Evolutionary conservation across 2,797 vertebrate genomes (phyloP).

Genomic region (Onychomys torridus): DNA sequence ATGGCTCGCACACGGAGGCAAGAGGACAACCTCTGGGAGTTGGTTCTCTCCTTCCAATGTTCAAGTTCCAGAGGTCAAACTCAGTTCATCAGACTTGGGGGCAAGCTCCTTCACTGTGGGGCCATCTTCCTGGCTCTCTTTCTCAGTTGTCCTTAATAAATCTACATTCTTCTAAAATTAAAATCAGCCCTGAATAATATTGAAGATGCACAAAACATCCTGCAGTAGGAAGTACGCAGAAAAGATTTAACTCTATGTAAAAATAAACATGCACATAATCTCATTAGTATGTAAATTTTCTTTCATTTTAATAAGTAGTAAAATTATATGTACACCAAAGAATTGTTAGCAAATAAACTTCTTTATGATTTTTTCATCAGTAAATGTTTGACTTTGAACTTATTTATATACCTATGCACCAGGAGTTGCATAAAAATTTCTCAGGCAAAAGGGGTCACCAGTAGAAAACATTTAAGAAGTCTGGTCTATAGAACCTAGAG

Average conservation of each 20-base stretch:
- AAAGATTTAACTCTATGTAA: not conserved
- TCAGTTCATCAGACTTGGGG: not conserved
- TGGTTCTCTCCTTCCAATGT: not conserved
- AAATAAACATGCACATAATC: not conserved
- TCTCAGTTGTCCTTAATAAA: not conserved
- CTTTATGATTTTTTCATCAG: not conserved
- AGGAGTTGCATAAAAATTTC: not conserved
- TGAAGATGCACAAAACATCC: not conserved
- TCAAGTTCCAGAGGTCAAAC: not conserved
- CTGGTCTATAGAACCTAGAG: not conserved
- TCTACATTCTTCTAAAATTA: not conserved
- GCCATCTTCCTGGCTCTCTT: not conserved
- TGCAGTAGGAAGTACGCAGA: not conserved
- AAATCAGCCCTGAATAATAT: not conserved
- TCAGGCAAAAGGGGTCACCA: not conserved
- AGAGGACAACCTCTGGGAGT: not conserved
- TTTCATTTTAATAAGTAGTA: not conserved
- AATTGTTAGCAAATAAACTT: not conserved
- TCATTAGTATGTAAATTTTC: constrained; percentile 3
- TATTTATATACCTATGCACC: not conserved
- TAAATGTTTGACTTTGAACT: not conserved
- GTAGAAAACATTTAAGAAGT: not conserved
- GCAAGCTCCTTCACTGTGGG: not conserved
- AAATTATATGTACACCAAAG: not conserved
- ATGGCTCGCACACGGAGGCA: not conserved